A percentile compares a stretch with the other conserved stretches of the same genome.
Evolutionary conservation across 1,140 invertebrate species (phyloP).

Genomic region (Chlorops oryzae): DNA sequence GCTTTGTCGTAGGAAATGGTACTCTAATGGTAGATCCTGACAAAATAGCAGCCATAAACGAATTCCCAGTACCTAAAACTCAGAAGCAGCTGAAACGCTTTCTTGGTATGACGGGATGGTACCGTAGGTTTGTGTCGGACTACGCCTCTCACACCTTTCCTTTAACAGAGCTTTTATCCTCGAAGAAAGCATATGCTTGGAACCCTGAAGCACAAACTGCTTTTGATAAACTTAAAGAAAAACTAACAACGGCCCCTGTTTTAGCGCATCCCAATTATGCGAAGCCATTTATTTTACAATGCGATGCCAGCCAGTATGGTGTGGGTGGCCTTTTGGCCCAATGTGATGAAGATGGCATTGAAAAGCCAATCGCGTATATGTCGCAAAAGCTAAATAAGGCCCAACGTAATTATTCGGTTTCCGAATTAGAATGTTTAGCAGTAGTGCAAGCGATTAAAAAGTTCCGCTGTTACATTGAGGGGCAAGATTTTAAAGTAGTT

Average conservation of each 20-base stretch:
- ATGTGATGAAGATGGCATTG: conserved; percentile 16
- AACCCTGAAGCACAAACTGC: neutral
- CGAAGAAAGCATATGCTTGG: conserved; percentile 4
- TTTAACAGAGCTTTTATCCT: conserved; percentile 17
- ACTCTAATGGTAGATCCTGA: conserved; percentile 40
- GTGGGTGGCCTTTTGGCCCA: conserved; percentile 20
- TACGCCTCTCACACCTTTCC: conserved; percentile 31
- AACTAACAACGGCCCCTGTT: conserved; percentile 13
- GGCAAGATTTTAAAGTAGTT: conserved; percentile 41
- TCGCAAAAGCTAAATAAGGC: conserved; percentile 22
- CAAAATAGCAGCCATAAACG: conserved; percentile 19
- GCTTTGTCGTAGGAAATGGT: conserved; percentile 18
- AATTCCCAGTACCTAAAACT: conserved; percentile 8
- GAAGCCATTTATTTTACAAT: conserved; percentile 10
- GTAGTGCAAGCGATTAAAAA: conserved; percentile 47
- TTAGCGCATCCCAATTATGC: conserved; percentile 22
- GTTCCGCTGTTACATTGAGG: conserved; percentile 46
- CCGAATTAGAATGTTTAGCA: conserved; percentile 48
- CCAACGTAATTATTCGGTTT: conserved; percentile 45
- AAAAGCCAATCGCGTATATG: conserved; percentile 33
- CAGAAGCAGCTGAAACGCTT: conserved; percentile 45
- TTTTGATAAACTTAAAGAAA: conserved; percentile 21
- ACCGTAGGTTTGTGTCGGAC: conserved; percentile 34
- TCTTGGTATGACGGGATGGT: conserved; percentile 46
- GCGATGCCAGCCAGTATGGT: conserved; percentile 8